Base-by-base conservation (phyloP, 2,113 vertebrate species). In the Zosterops borbonicus region DNA sequence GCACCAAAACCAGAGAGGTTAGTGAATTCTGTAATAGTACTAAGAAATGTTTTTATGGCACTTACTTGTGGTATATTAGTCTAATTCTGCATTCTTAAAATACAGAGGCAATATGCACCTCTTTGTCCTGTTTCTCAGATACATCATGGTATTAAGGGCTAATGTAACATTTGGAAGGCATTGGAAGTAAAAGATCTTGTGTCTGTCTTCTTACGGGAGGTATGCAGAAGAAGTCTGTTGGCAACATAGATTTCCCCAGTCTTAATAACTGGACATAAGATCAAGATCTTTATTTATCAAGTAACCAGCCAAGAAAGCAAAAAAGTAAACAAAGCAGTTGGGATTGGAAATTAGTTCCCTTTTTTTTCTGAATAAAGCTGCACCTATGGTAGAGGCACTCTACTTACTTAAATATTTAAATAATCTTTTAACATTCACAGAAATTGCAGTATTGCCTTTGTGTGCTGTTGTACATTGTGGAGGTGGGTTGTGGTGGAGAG, bases 1-100 rank as follows among this genome's bases (percentile, higher is more conserved):
- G 99, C 95, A 97, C 97, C 91, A 98, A 98, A 97, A 99, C 99
- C 29, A 99, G 99, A 98, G 98, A 99, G 98, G 99, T 99, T 68
- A 83, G 98, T 98, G 47, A 62, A 83, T 70, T 89, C 62, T 93
- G 5, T 64, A 70, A 12, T 15, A 33, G 4, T 46, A 33, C 37
- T 58, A 64, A 52, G 24, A 90, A 71, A 55, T 55, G 5, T 3
- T 80, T 86, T 73, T 59, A 52, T 53, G 16, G 11, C 17, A 25
- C 25, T 41, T 70, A 18, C 1, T 82, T 44, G 31, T 65, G 5
- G 25, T 47, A 12, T 27, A 44, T 4, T 70, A 42, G 33, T 67
- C 14, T 70, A 55, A 50, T 49, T 58, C 20, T 55, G 22, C 7
- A 9, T 67, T 65, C 22, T 56, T 49, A 47, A 42, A 67, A 23